phyloP scores from a whole-genome alignment of 1,140 invertebrate genomes.

The Argopecten irradians region DNA sequence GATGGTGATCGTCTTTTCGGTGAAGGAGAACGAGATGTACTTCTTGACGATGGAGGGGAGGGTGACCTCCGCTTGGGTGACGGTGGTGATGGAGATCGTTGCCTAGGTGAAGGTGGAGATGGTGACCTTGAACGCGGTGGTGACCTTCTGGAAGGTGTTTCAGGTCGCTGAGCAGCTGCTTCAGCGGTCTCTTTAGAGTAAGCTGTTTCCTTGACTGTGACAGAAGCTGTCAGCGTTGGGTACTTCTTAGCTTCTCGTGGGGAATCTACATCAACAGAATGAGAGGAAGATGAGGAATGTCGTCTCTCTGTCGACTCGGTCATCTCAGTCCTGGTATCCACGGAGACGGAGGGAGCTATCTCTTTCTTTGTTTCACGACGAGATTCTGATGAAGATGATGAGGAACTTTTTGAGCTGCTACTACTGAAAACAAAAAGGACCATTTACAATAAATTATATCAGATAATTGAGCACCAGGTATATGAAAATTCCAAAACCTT shows the following conservation, averaged over 20 bases:
- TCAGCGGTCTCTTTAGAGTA: not conserved
- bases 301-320: not conserved
- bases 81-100: slow-evolving; percentile 11
- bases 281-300: not conserved
- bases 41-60: not conserved
- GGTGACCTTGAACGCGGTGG: not conserved
- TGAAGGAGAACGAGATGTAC: not conserved
- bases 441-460: too few relatives aligned
- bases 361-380: not conserved
- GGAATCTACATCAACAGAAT: not conserved
- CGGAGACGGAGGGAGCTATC: not conserved
- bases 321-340: slow-evolving; percentile 6
- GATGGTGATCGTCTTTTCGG: not conserved
- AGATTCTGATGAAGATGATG: slow-evolving; percentile 21
- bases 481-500: too few relatives aligned
- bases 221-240: not conserved
- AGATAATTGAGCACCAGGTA: too few relatives aligned
- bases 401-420: not conserved
- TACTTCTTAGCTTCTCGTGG: not conserved
- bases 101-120: not conserved
- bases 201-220: not conserved
- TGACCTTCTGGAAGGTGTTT: slow-evolving; percentile 24
- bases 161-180: not conserved
- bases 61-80: not conserved
- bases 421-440: too few relatives aligned